Percentiles rank a stretch among this genome's conserved stretches.
Conservation (phyloP, 1,140 invertebrate genomes). For the Rhagoletis pomonella region DNA sequence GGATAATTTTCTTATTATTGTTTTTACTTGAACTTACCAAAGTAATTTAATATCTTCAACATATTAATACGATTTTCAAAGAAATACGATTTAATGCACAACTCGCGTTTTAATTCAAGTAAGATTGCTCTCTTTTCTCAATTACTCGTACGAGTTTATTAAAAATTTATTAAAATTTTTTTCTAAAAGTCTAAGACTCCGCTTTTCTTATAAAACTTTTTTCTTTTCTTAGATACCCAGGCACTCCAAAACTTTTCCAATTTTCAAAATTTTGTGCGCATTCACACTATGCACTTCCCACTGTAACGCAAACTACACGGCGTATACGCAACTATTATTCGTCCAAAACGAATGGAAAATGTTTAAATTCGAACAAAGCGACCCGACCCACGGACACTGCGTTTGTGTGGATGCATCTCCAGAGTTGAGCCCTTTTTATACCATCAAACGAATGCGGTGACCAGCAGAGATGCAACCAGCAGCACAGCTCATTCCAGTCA, state of each 20-base stretch:
- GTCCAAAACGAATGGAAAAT: background rate
- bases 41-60: conserved; percentile 23
- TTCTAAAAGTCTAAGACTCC: no score
- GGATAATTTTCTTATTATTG: background rate
- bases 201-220: no score
- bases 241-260: no score
- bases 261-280: background rate
- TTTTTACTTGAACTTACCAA: background rate
- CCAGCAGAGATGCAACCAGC: no score
- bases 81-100: no score
- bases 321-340: conserved; percentile 42
- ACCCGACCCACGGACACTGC: conserved; percentile 33
- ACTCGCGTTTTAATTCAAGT: no score
- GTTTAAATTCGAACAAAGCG: background rate
- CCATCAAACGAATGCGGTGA: no score
- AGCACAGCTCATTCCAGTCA: background rate
- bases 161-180: no score
- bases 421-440: conserved; percentile 35
- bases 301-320: background rate
- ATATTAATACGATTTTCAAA: background rate
- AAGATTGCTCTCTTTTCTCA: no score
- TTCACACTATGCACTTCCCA: background rate
- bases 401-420: conserved; percentile 27
- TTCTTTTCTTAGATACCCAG: background rate
- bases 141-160: no score